These are phyloP conservation scores for Pyrgus malvae DNA, from an alignment of 2,888 invertebrate genomes.

Conservation along the genomic window DNA sequence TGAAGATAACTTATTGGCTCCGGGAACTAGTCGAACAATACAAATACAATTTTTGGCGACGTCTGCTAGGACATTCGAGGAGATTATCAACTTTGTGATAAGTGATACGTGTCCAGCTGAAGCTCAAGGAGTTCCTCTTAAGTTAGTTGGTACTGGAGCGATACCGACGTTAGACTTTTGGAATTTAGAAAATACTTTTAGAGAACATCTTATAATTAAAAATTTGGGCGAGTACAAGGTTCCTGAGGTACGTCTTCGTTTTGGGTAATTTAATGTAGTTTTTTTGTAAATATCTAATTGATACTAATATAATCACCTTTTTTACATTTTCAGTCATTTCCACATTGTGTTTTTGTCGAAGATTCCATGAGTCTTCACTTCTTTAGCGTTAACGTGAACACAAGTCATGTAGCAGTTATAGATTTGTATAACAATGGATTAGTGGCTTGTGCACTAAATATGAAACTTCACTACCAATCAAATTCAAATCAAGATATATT, in stretches of 20 bases:
- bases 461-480: slow-evolving; percentile 62
- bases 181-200: slow-evolving; percentile 81
- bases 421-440: slow-evolving; percentile 73
- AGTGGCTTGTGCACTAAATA: slow-evolving; percentile 63
- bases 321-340: slow-evolving; percentile 60
- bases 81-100: slow-evolving; percentile 68
- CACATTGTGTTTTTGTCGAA: slow-evolving; percentile 72
- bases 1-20: slow-evolving; percentile 70
- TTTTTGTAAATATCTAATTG: neutral
- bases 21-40: slow-evolving; percentile 66
- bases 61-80: slow-evolving; percentile 58
- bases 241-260: slow-evolving; percentile 55
- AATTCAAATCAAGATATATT: slow-evolving; percentile 60
- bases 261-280: neutral
- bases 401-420: slow-evolving; percentile 53
- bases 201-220: slow-evolving; percentile 81
- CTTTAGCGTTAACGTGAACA: slow-evolving; percentile 64
- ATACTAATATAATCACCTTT: neutral
- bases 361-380: slow-evolving; percentile 70
- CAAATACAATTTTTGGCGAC: slow-evolving; percentile 66
- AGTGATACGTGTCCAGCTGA: slow-evolving; percentile 77
- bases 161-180: slow-evolving; percentile 81
- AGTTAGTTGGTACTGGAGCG: slow-evolving; percentile 77
- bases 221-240: slow-evolving; percentile 73
- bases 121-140: slow-evolving; percentile 69